phyloP scores from a whole-genome alignment of 2,888 invertebrate species.

The Nephrocerus scutellatus region DNA sequence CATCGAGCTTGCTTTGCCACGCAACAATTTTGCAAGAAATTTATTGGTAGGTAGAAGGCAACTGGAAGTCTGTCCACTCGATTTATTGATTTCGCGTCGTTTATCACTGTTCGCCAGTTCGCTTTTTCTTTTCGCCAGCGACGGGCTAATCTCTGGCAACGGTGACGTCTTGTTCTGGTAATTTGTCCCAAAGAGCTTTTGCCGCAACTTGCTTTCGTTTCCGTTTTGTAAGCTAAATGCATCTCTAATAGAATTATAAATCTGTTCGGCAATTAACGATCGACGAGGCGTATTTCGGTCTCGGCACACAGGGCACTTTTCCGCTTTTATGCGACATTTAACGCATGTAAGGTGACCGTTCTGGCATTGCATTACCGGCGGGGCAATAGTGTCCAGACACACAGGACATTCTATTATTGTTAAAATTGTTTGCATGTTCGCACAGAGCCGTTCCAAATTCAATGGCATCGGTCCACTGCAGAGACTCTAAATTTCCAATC shows the following conservation, averaged over 20 bases:
- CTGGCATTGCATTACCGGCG: constrained; percentile 59
- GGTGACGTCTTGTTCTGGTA: constrained; percentile 21
- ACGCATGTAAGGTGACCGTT: constrained; percentile 60
- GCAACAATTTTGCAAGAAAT: constrained; percentile 49
- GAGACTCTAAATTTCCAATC: constrained; percentile 35
- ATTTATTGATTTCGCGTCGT: constrained; percentile 22
- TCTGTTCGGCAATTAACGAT: constrained; percentile 53
- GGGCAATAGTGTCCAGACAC: constrained; percentile 56
- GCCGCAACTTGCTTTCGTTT: constrained; percentile 48
- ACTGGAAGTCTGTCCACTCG: constrained; percentile 26
- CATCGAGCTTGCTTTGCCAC: constrained; percentile 49
- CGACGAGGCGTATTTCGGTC: constrained; percentile 50
- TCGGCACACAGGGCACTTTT: constrained; percentile 58
- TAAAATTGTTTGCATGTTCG: constrained; percentile 51
- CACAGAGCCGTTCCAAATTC: constrained; percentile 50
- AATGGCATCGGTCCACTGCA: constrained; percentile 54
- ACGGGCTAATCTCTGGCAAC: constrained; percentile 6
- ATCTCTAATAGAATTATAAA: constrained; percentile 50
- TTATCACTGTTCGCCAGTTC: constrained; percentile 1
- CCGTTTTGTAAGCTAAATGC: constrained; percentile 49
- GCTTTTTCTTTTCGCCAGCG: constrained; percentile 14
- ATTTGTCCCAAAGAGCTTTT: constrained; percentile 47
- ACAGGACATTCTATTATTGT: constrained; percentile 58
- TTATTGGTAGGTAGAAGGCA: constrained; percentile 45
- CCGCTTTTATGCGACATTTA: constrained; percentile 54